Base-by-base conservation (phyloP, 2,888 invertebrate genomes). In the Pseudolycoriella hygida region DNA sequence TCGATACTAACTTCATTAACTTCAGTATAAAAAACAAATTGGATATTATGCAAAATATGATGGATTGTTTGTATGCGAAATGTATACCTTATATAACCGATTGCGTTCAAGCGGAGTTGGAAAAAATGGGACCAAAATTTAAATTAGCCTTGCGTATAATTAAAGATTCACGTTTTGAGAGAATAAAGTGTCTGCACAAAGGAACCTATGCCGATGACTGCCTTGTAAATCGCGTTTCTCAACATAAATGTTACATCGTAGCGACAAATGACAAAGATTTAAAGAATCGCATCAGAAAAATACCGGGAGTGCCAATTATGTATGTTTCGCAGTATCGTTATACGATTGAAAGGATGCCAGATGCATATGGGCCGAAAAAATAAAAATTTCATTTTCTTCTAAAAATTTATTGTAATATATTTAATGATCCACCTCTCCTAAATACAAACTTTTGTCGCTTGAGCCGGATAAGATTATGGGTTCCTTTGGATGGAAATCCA, bases 191-290 rank as follows among this genome's bases (percentile, higher is more conserved):
- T 62, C 68, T 88, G 58, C 98, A 98, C 61, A 93, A 92, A 64
- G 98, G 98, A 17, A 96, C 93, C 1, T 98, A 98, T 69, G 98
- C 98, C 49, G 98, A 99, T 67, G 97, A 99, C 65, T 99, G 98
- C 62, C 70, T 98, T 46, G 89, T 97, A 1, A 87, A 97, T 59
- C 73, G 97, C 56, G 85, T 98, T 1, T 90, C 83, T 3, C 92
- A 97, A 73, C 96, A 97, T 64, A 99, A 98, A 61, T 98, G 97
- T 69, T 99, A 96, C 62, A 97, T 98, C 57, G 96, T 99, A 30
- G 98, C 94, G 2, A 98, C 98, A 12, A 97, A 96, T 70, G 98
- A 98, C 66, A 94, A 88, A 64, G 98, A 97, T 62, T 71, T 98
- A 49, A 94, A 93, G 63, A 72, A 89, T 56, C 74, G 98, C 57